Conservation (phyloP, 2,113 vertebrate genomes). For the Meleagris gallopavo region DNA sequence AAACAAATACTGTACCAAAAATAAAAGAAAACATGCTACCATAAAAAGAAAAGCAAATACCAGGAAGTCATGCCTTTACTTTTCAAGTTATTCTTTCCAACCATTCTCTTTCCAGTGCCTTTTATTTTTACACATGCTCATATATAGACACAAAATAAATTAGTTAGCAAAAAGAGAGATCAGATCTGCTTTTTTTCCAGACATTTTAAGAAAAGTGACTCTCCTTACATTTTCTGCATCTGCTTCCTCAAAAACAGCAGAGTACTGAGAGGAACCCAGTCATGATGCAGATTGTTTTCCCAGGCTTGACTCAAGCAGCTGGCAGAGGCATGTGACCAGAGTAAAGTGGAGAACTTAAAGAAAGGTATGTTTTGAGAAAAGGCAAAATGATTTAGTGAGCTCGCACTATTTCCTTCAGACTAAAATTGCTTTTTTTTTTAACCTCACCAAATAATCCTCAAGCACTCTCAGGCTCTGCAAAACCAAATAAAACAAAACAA, state of each 20-base stretch:
- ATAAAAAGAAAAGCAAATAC: slow-evolving; percentile 47
- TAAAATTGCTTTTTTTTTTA: neutral
- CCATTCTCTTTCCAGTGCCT: neutral
- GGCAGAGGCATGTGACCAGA: slow-evolving; percentile 50
- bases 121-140: neutral
- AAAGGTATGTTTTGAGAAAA: slow-evolving; percentile 12
- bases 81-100: slow-evolving; percentile 22
- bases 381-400: neutral
- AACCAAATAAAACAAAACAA: slow-evolving; percentile 51
- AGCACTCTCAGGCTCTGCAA: neutral
- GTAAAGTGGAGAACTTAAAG: neutral
- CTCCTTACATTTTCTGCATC: slow-evolving; percentile 9
- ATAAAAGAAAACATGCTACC: neutral
- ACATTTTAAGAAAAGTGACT: neutral
- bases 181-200: slow-evolving; percentile 26
- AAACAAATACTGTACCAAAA: slow-evolving; percentile 54
- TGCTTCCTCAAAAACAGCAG: slow-evolving; percentile 13
- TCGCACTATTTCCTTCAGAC: neutral
- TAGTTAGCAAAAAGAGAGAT: slow-evolving; percentile 18
- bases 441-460: slow-evolving; percentile 15
- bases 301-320: slow-evolving; percentile 59
- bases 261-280: slow-evolving; percentile 44
- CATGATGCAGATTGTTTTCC: slow-evolving; percentile 72
- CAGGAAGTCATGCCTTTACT: slow-evolving; percentile 26
- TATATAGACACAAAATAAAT: neutral